phyloP scores from a whole-genome alignment of 2,888 invertebrate species.

The Drosophila neonasuta region DNA sequence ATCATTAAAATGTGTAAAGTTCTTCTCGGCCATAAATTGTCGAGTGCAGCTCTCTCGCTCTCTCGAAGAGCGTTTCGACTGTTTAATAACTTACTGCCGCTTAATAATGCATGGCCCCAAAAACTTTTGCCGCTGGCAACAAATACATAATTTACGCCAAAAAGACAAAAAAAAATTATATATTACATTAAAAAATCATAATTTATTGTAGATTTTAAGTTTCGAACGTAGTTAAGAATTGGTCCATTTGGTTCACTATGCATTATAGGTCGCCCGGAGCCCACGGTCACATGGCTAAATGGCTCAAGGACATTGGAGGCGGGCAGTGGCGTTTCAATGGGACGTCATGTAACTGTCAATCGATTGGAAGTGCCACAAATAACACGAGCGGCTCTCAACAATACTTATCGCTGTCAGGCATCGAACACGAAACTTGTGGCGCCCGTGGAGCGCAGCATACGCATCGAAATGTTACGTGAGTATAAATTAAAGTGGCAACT shows the following conservation, averaged over 20 bases:
- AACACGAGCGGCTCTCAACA: slow-evolving; percentile 89
- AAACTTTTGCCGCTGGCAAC: slow-evolving; percentile 50
- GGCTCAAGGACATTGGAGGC: slow-evolving; percentile 88
- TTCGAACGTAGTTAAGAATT: not conserved
- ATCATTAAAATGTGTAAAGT: slow-evolving; percentile 77
- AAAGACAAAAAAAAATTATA: slow-evolving; percentile 31
- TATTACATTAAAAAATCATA: slow-evolving; percentile 57
- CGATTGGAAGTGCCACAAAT: slow-evolving; percentile 89
- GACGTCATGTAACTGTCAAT: slow-evolving; percentile 90
- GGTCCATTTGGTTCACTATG: slow-evolving; percentile 3
- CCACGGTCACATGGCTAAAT: slow-evolving; percentile 92
- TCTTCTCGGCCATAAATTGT: slow-evolving; percentile 67
- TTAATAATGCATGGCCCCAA: slow-evolving; percentile 67
- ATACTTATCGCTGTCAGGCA: slow-evolving; percentile 93
- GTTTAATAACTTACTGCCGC: slow-evolving; percentile 51
- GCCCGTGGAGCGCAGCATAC: slow-evolving; percentile 91
- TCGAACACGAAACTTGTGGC: slow-evolving; percentile 93
- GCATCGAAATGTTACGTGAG: slow-evolving; percentile 93
- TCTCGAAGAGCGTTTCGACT: slow-evolving; percentile 38
- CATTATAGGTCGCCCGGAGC: slow-evolving; percentile 88
- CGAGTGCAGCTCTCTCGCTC: slow-evolving; percentile 34
- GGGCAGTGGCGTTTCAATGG: slow-evolving; percentile 87
- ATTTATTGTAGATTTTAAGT: slow-evolving; percentile 32
- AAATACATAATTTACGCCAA: slow-evolving; percentile 36
- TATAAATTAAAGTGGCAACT: slow-evolving; percentile 67